Percentiles rank a stretch among this genome's conserved stretches.
Conservation (phyloP, 2,888 invertebrate species). For the Hoplodrina ambigua region DNA sequence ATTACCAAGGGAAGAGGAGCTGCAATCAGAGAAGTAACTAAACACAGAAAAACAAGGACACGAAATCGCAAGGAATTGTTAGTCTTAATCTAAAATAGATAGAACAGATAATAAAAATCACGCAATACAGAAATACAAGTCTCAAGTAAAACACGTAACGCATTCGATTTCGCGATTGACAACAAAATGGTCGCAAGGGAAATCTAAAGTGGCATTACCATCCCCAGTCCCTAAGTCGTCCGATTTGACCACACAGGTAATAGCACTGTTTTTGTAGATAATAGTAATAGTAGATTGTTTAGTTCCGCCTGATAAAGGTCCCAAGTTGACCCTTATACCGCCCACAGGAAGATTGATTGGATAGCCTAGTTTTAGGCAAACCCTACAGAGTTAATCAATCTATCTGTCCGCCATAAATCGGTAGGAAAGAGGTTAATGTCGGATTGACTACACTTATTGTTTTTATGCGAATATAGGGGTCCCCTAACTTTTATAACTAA, state of each 20-base stretch:
- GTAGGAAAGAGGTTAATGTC: conserved; percentile 29
- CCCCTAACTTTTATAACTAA: not conserved
- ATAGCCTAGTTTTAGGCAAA: conserved; percentile 52
- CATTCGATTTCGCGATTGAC: conserved; percentile 29
- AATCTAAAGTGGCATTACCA: conserved; percentile 39
- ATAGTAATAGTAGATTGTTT: conserved; percentile 37
- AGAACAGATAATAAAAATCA: not conserved
- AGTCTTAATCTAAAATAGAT: too few species aligned
- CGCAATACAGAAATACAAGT: not conserved
- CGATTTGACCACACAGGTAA: conserved; percentile 48
- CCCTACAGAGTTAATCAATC: conserved; percentile 52
- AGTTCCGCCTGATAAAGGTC: conserved; percentile 44
- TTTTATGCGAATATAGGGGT: conserved; percentile 3
- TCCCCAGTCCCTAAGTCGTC: conserved; percentile 26
- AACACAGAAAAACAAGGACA: too few species aligned
- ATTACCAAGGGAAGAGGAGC: too few species aligned
- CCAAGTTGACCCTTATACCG: conserved; percentile 37
- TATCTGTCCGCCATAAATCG: conserved; percentile 43
- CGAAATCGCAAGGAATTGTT: too few species aligned
- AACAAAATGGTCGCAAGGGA: conserved; percentile 26
- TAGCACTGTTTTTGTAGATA: conserved; percentile 41
- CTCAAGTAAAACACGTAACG: conserved; percentile 5
- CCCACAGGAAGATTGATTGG: conserved; percentile 49
- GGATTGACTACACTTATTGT: conserved; percentile 45
- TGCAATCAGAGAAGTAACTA: too few species aligned